Evolutionary conservation across 2,888 invertebrate genomes (phyloP).

Genomic region (Nomada lathburiana): DNA sequence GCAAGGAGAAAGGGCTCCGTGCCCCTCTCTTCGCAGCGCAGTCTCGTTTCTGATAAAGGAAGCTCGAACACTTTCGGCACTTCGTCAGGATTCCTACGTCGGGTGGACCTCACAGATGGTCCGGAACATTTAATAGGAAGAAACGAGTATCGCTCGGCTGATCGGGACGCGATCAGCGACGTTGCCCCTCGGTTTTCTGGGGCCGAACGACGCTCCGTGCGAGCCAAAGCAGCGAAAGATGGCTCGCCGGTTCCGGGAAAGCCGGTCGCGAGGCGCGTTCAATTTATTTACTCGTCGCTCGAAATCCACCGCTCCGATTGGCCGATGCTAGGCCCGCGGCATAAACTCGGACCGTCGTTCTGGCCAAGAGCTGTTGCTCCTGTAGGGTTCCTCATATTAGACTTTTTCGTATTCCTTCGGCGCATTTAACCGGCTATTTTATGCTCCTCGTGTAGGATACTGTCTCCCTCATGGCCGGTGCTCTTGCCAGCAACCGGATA

Average conservation of each 20-base stretch:
- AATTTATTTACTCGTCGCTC: slow-evolving; percentile 72
- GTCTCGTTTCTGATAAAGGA: background rate
- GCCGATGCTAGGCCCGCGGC: slow-evolving; percentile 45
- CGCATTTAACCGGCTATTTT: slow-evolving; percentile 74
- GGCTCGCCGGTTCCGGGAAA: slow-evolving; percentile 65
- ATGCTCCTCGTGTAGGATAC: slow-evolving; percentile 66
- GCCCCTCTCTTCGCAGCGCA: background rate
- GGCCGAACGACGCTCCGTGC: background rate
- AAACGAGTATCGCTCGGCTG: too few species aligned
- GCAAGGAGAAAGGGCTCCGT: background rate
- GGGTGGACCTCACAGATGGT: too few species aligned
- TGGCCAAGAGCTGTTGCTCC: slow-evolving; percentile 32
- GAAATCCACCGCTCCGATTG: slow-evolving; percentile 64
- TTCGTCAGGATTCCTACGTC: too few species aligned
- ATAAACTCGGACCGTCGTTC: slow-evolving; percentile 66
- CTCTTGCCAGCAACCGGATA: slow-evolving; percentile 71
- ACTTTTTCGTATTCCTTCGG: slow-evolving; percentile 74
- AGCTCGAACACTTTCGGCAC: too few species aligned
- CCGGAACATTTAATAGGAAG: too few species aligned
- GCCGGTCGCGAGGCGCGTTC: slow-evolving; percentile 52
- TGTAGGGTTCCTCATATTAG: slow-evolving; percentile 69
- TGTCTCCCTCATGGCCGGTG: slow-evolving; percentile 51
- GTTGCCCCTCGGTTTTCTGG: slow-evolving; percentile 9
- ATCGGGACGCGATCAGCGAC: too few species aligned
- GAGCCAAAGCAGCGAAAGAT: slow-evolving; percentile 27